A percentile compares a stretch with the other conserved stretches of the same genome.
phyloP scores from a whole-genome alignment of 2,888 invertebrate species.

The Caenorhabditis parvicauda region DNA sequence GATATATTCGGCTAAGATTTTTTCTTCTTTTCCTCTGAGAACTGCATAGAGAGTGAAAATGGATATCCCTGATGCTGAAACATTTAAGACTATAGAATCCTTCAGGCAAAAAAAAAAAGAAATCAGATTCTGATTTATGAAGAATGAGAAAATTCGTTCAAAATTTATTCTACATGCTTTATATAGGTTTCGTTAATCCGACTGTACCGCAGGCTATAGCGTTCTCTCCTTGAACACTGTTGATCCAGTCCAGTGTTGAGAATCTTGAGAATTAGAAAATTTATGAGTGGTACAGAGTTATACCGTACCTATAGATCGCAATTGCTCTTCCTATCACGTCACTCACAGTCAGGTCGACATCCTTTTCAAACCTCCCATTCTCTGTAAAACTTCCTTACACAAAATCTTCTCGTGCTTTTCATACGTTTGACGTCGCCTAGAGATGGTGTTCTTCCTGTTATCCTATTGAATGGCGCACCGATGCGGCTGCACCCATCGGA shows the following conservation, averaged over 20 bases:
- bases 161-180: too few relatives aligned
- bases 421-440: slow-evolving; percentile 21
- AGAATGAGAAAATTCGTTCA: too few relatives aligned
- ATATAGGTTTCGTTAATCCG: slow-evolving; percentile 38
- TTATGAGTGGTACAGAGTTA: background rate
- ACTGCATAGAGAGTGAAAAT: too few relatives aligned
- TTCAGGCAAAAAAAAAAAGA: too few relatives aligned
- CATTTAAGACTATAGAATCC: too few relatives aligned
- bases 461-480: slow-evolving; percentile 28
- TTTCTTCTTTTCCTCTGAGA: too few relatives aligned
- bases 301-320: slow-evolving; percentile 34
- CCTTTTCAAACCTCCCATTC: slow-evolving; percentile 23
- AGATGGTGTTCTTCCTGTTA: slow-evolving; percentile 11
- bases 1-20: too few relatives aligned
- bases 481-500: slow-evolving; percentile 32
- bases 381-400: slow-evolving; percentile 5
- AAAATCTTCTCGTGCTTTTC: background rate
- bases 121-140: too few relatives aligned
- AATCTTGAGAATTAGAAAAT: slow-evolving; percentile 16
- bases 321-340: slow-evolving; percentile 40
- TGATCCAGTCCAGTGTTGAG: slow-evolving; percentile 29
- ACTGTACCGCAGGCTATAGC: slow-evolving; percentile 42
- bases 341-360: slow-evolving; percentile 38
- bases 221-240: slow-evolving; percentile 19
- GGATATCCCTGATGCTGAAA: too few relatives aligned